Conservation (phyloP, 2,113 vertebrate species). For the Delphinus delphis region DNA sequence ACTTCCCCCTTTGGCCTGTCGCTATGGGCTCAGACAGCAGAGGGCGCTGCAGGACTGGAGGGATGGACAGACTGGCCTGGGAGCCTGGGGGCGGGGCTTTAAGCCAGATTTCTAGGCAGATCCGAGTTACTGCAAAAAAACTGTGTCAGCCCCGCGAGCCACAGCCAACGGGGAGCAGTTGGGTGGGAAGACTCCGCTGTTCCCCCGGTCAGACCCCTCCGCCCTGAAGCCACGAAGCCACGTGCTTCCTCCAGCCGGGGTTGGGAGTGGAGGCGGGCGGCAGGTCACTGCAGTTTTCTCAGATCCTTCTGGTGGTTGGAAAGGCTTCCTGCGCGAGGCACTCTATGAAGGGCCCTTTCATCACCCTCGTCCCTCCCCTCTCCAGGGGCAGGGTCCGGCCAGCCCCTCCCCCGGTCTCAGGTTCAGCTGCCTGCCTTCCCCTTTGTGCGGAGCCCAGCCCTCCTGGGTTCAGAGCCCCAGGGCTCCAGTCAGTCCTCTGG, state of each 20-base stretch:
- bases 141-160: neutral
- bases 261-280: neutral
- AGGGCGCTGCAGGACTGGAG: slow-evolving; percentile 50
- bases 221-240: neutral
- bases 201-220: neutral
- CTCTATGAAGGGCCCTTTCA: neutral
- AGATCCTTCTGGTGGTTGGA: neutral
- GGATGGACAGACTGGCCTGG: fast-evolving
- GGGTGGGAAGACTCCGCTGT: neutral
- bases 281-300: neutral
- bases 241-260: neutral
- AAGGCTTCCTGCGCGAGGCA: neutral
- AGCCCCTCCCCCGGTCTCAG: neutral
- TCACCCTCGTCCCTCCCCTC: fast-evolving
- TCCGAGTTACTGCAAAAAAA: neutral
- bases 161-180: fast-evolving
- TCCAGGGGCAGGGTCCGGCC: fast-evolving
- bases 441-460: fast-evolving
- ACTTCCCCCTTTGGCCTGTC: fast-evolving
- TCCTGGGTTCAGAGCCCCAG: neutral
- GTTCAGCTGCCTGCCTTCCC: neutral
- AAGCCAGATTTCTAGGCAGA: neutral
- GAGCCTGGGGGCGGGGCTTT: fast-evolving
- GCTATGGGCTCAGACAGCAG: neutral
- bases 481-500: neutral